Base-by-base conservation (phyloP, 2,113 vertebrate genomes). In the Canis aureus region DNA sequence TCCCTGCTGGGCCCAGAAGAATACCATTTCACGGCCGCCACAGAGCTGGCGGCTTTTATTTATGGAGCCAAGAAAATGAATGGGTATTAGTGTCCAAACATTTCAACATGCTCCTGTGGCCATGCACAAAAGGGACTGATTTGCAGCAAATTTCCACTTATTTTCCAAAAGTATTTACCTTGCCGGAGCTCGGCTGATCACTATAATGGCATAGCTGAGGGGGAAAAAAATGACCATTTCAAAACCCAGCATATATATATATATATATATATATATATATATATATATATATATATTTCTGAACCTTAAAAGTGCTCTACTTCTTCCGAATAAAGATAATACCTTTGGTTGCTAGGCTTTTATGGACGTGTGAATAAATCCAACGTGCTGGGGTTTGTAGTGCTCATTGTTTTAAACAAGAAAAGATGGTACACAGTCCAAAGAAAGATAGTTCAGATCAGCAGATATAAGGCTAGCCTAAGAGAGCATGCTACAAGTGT, bases 41-140 rank as follows among this genome's bases (percentile, higher is more conserved):
- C 99, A 99, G 99, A 99, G 99, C 99, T 99, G 99, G 99, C 99
- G 99, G 99, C 99, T 99, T 99, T 99, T 99, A 99, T 99, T 99
- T 99, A 99, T 99, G 99, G 99, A 99, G 99, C 99, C 99, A 99
- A 99, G 99, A 99, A 99, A 99, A 99, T 99, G 99, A 99, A 99
- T 99, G 99, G 99, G 99, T 99, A 99, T 99, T 99, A 99, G 99
- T 99, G 99, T 99, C 99, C 99, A 99, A 99, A 99, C 99, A 99
- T 99, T 99, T 99, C 99, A 99, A 99, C 99, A 99, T 99, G 99
- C 99, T 99, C 99, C 99, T 99, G 99, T 99, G 99, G 99, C 99
- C 99, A 99, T 98, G 99, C 99, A 99, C 99, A 99, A 99, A 99
- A 99, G 99, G 99, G 99, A 99, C 99, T 99, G 99, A 99, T 99